phyloP scores from a whole-genome alignment of 2,888 invertebrate species.

The Tigriopus californicus region DNA sequence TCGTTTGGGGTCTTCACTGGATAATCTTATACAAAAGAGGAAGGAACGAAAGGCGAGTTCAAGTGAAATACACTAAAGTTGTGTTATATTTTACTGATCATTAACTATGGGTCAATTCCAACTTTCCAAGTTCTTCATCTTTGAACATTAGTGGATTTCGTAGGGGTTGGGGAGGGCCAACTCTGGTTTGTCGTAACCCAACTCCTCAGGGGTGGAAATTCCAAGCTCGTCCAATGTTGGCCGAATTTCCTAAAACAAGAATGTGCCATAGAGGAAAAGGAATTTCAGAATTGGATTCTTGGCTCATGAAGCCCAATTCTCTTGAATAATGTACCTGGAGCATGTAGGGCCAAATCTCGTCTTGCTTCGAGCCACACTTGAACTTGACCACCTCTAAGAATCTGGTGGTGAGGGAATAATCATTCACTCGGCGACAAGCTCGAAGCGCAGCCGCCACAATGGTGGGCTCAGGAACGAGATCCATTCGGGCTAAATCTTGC shows the following conservation, averaged over 20 bases:
- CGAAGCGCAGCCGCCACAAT: conserved; percentile 66
- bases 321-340: conserved; percentile 31
- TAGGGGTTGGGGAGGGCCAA: conserved; percentile 56
- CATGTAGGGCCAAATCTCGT: conserved; percentile 67
- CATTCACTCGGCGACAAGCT: conserved; percentile 84
- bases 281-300: neutral
- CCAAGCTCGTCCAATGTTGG: conserved; percentile 86
- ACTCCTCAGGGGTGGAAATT: conserved; percentile 76
- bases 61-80: too few species aligned
- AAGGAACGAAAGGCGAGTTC: too few species aligned
- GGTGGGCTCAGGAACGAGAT: conserved; percentile 76
- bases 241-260: conserved; percentile 46
- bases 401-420: conserved; percentile 76
- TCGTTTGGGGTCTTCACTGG: too few species aligned
- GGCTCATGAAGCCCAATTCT: neutral
- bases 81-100: too few species aligned
- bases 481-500: conserved; percentile 72
- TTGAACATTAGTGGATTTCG: conserved; percentile 31
- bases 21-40: too few species aligned
- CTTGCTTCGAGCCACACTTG: conserved; percentile 52
- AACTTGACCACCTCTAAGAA: conserved; percentile 77
- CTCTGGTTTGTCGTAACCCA: conserved; percentile 94
- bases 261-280: neutral
- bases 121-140: neutral
- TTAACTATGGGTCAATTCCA: neutral